phyloP scores from a whole-genome alignment of 2,797 vertebrate species.

The Otus scops region DNA sequence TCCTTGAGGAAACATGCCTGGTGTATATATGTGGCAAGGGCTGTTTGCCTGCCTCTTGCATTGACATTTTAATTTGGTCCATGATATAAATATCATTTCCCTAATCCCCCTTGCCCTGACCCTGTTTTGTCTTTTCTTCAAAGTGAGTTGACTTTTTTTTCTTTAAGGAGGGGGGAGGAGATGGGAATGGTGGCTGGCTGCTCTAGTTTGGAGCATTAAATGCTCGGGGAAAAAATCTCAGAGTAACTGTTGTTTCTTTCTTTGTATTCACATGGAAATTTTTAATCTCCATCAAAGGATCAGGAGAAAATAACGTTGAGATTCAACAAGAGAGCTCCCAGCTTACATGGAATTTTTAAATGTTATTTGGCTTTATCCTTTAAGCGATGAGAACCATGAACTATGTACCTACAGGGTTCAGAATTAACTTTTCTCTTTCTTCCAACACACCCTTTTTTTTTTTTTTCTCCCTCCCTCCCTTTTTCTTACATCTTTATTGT shows the following conservation, averaged over 20 bases:
- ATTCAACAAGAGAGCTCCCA: constrained; percentile 74
- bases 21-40: constrained; percentile 58
- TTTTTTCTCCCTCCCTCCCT: background rate
- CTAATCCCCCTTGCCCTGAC: constrained; percentile 77
- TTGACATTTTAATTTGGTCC: constrained; percentile 80
- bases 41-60: constrained; percentile 70
- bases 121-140: constrained; percentile 78
- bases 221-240: constrained; percentile 78
- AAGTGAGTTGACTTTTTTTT: constrained; percentile 75
- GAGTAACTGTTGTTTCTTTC: constrained; percentile 91
- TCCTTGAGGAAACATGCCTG: constrained; percentile 65
- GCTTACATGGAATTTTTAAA: constrained; percentile 79
- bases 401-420: constrained; percentile 70
- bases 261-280: constrained; percentile 95
- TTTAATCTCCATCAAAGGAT: constrained; percentile 88
- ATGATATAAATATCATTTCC: constrained; percentile 83
- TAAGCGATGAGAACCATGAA: constrained; percentile 74
- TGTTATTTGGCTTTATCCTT: constrained; percentile 78
- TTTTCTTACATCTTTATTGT: constrained; percentile 58
- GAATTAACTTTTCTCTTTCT: constrained; percentile 74
- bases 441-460: constrained; percentile 17
- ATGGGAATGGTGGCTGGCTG: constrained; percentile 57
- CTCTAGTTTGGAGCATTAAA: constrained; percentile 68
- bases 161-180: constrained; percentile 38
- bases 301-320: constrained; percentile 74